Evolutionary conservation across 1,140 invertebrate species (phyloP), one percentile per base, ranked within the genome.

Genomic region (Eueides isabella): DNA sequence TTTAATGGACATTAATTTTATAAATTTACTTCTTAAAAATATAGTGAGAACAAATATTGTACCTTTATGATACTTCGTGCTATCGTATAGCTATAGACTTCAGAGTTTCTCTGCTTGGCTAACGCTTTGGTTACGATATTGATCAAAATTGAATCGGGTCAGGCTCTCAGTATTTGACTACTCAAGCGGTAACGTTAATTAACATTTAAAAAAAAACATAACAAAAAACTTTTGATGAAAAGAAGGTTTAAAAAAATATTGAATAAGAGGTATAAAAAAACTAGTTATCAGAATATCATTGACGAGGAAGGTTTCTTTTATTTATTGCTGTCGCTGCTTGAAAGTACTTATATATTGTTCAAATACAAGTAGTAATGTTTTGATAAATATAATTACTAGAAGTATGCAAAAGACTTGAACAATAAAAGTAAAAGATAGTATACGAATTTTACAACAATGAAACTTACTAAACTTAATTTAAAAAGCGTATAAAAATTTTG

Each of bases 101-200:
- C 35, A 38, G 35, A 38, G 16, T 16, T 38, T 38, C 35, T 38
- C 35, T 38, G 19, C 9, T 55, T 55, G 48, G 23, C 23, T 55
- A 55, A 55, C 48, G 48, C 48, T 55, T 55, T 55, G 48, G 48
- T 61, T 31, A 61, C 48, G 67, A 16, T 23, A 69, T 69, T 35
- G 48, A 61, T 61, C 23, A 48, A 19, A 30, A 48, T 33, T 68
- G 48, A 55, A 68, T 23, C 48, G 48, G 48, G 19, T 26, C 48
- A 55, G 55, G 29, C 33, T 26, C 30, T 69, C 67, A 33, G 26
- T 55, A 61, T 55, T 61, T 69, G 67, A 69, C 67, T 61, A 69
- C 30, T 69, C 67, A 69, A 69, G 26, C 67, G 48, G 48, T n/a
- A 35, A 61, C 14, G 19, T 41, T 61, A 61, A 69, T 69, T 69